Conservation (phyloP, 2,888 invertebrate species). For the Chaitophorus viminalis region DNA sequence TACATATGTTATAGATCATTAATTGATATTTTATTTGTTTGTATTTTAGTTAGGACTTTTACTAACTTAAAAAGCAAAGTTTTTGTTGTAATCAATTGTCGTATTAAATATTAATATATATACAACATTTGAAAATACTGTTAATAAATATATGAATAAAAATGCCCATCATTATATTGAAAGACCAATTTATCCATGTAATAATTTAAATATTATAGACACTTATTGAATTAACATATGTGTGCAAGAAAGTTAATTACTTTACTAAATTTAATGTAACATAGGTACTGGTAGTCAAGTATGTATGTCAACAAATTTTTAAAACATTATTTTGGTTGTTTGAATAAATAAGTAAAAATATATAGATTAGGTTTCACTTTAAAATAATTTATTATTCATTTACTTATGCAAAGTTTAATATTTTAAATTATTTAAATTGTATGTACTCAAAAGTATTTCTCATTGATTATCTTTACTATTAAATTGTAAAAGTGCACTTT, state of each 20-base stretch:
- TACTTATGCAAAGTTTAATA: background rate
- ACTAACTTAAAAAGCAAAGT: constrained; percentile 24
- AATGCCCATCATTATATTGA: background rate
- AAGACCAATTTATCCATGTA: background rate
- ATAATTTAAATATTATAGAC: constrained; percentile 19
- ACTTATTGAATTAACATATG: constrained; percentile 8
- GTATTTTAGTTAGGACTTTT: constrained; percentile 8
- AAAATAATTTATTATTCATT: too few species aligned
- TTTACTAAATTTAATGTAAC: constrained; percentile 20
- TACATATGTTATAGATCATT: constrained; percentile 12
- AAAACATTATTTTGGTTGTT: constrained; percentile 39
- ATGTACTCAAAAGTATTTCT: background rate
- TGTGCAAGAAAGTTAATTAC: constrained; percentile 12
- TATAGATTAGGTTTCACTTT: background rate
- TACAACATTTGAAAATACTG: constrained; percentile 5
- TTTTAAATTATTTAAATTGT: background rate
- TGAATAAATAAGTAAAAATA: constrained; percentile 9
- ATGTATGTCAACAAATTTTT: background rate
- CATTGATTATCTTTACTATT: background rate
- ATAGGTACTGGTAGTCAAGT: constrained; percentile 38
- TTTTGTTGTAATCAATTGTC: constrained; percentile 9
- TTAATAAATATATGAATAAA: background rate
- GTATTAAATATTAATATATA: background rate
- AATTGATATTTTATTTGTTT: constrained; percentile 48
- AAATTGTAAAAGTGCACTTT: constrained; percentile 21